These are phyloP conservation scores for Psilopsiagon aurifrons DNA, from an alignment of 2,113 vertebrate genomes.

Conservation along the genomic window DNA sequence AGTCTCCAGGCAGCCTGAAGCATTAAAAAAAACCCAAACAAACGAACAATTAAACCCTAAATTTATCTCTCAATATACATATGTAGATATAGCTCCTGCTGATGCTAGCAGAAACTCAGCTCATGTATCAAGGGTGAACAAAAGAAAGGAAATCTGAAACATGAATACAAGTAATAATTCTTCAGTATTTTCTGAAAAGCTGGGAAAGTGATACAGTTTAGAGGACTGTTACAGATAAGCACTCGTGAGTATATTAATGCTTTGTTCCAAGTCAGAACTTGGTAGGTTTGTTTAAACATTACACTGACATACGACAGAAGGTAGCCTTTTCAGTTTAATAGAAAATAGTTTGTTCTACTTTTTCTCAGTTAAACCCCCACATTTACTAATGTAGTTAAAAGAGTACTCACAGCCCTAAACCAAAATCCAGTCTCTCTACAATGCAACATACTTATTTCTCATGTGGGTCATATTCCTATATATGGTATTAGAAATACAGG, in stretches of 20 bases:
- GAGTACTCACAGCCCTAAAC: not conserved
- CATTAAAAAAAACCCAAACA: conserved; percentile 31
- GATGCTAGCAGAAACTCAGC: not conserved
- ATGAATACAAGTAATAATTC: not conserved
- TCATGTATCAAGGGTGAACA: not conserved
- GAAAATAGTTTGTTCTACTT: not conserved
- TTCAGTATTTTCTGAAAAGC: not conserved
- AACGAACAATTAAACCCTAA: not conserved
- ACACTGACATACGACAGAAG: not conserved
- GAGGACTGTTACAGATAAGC: not conserved
- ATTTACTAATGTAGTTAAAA: not conserved
- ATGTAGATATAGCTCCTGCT: not conserved
- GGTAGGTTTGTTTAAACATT: not conserved
- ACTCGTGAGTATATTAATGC: not conserved
- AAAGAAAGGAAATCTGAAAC: not conserved
- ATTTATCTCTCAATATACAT: not conserved
- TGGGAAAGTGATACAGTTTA: not conserved
- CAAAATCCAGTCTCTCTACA: not conserved
- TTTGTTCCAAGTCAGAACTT: not conserved
- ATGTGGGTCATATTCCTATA: not conserved
- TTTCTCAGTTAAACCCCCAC: not conserved
- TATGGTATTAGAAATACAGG: not conserved
- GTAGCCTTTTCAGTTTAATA: not conserved
- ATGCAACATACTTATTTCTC: not conserved
- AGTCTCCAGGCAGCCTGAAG: conserved; percentile 91